Percentiles rank a stretch among this genome's conserved stretches.
phyloP scores from a whole-genome alignment of 1,140 invertebrate genomes.

The Trissolcus basalis region DNA sequence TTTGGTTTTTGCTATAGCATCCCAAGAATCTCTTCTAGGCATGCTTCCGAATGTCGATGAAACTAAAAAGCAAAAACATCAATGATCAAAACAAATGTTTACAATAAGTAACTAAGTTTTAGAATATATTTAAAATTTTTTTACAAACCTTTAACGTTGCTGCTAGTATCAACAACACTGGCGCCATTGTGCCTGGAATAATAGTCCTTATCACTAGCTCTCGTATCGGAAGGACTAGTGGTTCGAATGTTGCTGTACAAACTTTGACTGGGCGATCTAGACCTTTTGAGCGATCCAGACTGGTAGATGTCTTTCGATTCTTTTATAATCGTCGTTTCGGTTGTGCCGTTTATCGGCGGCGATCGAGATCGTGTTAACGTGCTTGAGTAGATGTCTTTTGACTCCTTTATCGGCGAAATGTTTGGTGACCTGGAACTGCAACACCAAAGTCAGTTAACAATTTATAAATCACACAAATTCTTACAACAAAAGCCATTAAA shows the following conservation, averaged over 20 bases:
- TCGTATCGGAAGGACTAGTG: constrained; percentile 58
- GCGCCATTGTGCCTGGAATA: constrained; percentile 59
- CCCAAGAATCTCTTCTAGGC: constrained; percentile 85
- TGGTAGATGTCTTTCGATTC: constrained; percentile 71
- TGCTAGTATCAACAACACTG: constrained; percentile 80
- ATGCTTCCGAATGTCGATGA: constrained; percentile 81
- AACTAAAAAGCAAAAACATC: constrained; percentile 67
- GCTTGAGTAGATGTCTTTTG: constrained; percentile 68
- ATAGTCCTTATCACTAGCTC: constrained; percentile 69
- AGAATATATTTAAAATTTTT: constrained; percentile 1
- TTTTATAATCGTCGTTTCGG: constrained; percentile 66
- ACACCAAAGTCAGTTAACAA: not conserved
- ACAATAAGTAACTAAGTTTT: too few relatives aligned
- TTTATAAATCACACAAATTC: not conserved
- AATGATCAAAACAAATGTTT: not conserved
- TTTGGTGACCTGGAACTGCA: constrained; percentile 67
- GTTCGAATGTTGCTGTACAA: too few relatives aligned
- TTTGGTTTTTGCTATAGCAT: constrained; percentile 86
- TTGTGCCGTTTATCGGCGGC: constrained; percentile 61
- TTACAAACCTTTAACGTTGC: constrained; percentile 81
- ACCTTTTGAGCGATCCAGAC: constrained; percentile 65
- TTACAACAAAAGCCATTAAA: too few relatives aligned
- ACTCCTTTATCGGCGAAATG: constrained; percentile 68
- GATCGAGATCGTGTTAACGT: constrained; percentile 65
- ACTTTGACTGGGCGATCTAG: constrained; percentile 64